These are phyloP conservation scores for Strigamia crassipes DNA, from an alignment of 2,888 invertebrate genomes.

Conservation along the genomic window DNA sequence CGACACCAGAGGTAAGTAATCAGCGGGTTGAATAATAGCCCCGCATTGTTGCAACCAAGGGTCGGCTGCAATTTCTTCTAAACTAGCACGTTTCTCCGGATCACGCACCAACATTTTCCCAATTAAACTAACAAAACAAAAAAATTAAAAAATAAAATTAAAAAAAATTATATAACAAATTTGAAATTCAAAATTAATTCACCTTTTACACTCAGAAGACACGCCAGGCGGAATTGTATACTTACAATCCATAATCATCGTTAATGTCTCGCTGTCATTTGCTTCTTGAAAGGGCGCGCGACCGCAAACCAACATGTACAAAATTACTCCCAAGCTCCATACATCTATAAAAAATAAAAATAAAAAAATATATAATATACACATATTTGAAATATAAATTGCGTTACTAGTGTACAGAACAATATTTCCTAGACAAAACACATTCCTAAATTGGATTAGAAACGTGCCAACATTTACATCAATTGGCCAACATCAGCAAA, in stretches of 20 bases:
- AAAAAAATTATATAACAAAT: constrained; percentile 18
- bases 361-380: constrained; percentile 30
- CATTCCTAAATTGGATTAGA: not conserved
- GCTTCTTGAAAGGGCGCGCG: constrained; percentile 98
- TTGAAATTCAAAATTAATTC: constrained; percentile 36
- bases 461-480: constrained; percentile 3
- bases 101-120: constrained; percentile 90
- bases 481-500: not conserved
- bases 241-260: constrained; percentile 99
- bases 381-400: not conserved
- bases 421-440: not conserved
- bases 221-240: constrained; percentile 89
- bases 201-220: constrained; percentile 82
- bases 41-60: constrained; percentile 67
- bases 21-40: constrained; percentile 59
- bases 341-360: constrained; percentile 71
- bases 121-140: constrained; percentile 70
- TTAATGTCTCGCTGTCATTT: constrained; percentile 98
- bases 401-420: not conserved
- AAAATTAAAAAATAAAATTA: constrained; percentile 2
- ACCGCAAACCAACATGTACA: constrained; percentile 98
- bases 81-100: constrained; percentile 85
- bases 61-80: constrained; percentile 85
- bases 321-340: constrained; percentile 97
- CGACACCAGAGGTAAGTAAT: constrained; percentile 81